Base-by-base conservation (phyloP, 2,797 vertebrate genomes). In the Fistularia tabacaria region DNA sequence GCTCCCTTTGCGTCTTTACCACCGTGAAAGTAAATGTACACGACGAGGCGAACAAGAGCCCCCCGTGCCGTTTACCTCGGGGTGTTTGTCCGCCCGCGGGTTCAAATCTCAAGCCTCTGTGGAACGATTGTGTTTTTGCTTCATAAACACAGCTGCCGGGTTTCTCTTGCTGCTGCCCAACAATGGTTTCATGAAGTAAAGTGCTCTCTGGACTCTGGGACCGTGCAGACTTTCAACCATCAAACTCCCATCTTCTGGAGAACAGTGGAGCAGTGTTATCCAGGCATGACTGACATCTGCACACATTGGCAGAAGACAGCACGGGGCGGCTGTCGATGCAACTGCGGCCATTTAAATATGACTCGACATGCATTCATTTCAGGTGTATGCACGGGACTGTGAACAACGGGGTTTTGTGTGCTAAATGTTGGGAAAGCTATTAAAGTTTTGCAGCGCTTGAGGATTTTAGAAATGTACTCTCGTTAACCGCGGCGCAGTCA, bases 41-140 rank as follows among this genome's bases (percentile, higher is more conserved):
- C 49, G 11, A 53, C 36, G 14, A 9, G 40, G 41, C 15, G 8
- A 43, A 6, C 12, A n/a, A 13, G 10, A 42, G 5, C 37, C 55
- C 60, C 62, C 38, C 45, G 69, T 48, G 10, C 38, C 80, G 57
- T 73, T 80, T 70, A 67, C 67, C 57, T 46, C 54, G 59, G 59
- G 52, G 64, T 52, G 44, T 53, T 39, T 36, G 36, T 40, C 45
- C 55, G 36, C 55, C 46, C 10, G 10, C 13, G 43, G 41, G 50
- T 64, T 61, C 51, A 72, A 54, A 13, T 42, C 14, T 52, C 10
- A 14, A 49, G 14, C 59, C 36, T 53, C 48, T 62, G 42, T 57
- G 48, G 63, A 61, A 71, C 59, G 54, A 55, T 36, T 49, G 38
- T 9, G 14, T 79, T 77, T 79, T 64, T 57, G 43, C 44, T 66